Evolutionary conservation across 2,113 vertebrate species (phyloP), one percentile per base, ranked within the genome.

Genomic region (Prochilodus magdalenae): DNA sequence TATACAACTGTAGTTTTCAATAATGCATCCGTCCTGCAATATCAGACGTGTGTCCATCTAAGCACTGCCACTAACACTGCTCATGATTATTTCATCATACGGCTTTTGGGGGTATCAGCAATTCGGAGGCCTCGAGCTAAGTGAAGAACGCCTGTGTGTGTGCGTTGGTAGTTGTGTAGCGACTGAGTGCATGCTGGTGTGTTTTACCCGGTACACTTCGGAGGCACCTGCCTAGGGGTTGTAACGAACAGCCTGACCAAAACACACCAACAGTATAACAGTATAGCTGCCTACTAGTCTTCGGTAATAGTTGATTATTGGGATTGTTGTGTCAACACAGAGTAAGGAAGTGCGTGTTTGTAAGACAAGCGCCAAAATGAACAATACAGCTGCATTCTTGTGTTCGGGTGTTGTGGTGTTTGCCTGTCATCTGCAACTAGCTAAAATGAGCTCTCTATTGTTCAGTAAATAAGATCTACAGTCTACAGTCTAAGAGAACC

Each of bases 71-170:
- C 73, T 30, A 8, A 75, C 29, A 30, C 29, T 51, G 24, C 70
- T 72, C 70, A 72, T 72, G n/a, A 27, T 26, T 51, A 59, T 59
- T 75, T 75, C 53, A 75, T 59, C 12, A 3, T 15, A 8, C 36
- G n/a, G 30, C 11, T 18, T n/a, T 75, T 20, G 30, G 13, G 27
- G 55, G 26, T 60, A 27, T 22, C 51, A 59, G 27, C 13, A 69
- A 20, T 36, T 75, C 33, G 36, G n/a, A n/a, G 27, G 51, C 73
- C 73, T 75, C 8, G 57, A 57, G 72, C 53, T 33, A 72, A 72
- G 24, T 73, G 71, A 36, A 5, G 36, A 27, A 60, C 24, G 57
- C 24, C n/a, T 60, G 53, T 57, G 53, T 20, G 57, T 60, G 53
- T 57, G 53, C 5, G 20, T 26, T 51, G 16, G 49, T 16, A 8